phyloP scores from a whole-genome alignment of 2,113 vertebrate genomes.

The Apaloderma vittatum region DNA sequence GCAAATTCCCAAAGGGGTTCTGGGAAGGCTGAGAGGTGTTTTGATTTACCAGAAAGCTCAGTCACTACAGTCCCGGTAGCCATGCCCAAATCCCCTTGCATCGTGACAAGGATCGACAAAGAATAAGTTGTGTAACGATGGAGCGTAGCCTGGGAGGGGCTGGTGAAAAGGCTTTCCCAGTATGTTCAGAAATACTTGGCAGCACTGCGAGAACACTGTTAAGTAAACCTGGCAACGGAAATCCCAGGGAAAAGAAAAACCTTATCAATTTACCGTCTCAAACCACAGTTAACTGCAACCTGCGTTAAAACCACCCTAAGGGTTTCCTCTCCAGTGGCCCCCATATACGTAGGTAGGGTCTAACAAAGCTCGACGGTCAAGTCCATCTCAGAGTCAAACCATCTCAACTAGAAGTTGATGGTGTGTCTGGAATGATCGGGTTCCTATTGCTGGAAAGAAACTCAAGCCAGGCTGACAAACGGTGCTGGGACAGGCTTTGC shows the following conservation, averaged over 20 bases:
- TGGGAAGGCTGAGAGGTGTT: not conserved
- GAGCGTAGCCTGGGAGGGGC: not conserved
- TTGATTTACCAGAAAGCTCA: not conserved
- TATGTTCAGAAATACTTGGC: not conserved
- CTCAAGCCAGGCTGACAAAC: not conserved
- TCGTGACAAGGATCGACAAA: not conserved
- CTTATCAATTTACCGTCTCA: not conserved
- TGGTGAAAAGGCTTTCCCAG: not conserved
- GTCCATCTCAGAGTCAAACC: not conserved
- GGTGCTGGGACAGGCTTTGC: not conserved
- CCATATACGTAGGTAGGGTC: accelerated
- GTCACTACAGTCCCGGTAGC: not conserved
- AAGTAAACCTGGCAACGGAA: not conserved
- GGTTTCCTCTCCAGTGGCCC: not conserved
- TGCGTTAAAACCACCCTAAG: not conserved
- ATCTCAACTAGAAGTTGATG: not conserved
- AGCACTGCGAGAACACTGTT: not conserved
- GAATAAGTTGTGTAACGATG: not conserved
- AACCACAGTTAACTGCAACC: not conserved
- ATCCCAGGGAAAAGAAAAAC: not conserved
- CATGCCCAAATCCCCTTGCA: not conserved
- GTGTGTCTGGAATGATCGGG: accelerated
- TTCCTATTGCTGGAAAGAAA: not conserved
- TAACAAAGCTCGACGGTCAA: not conserved
- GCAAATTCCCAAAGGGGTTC: not conserved